Evolutionary conservation across 2,113 vertebrate species (phyloP), one percentile per base, ranked within the genome.

Genomic region (Parus major): DNA sequence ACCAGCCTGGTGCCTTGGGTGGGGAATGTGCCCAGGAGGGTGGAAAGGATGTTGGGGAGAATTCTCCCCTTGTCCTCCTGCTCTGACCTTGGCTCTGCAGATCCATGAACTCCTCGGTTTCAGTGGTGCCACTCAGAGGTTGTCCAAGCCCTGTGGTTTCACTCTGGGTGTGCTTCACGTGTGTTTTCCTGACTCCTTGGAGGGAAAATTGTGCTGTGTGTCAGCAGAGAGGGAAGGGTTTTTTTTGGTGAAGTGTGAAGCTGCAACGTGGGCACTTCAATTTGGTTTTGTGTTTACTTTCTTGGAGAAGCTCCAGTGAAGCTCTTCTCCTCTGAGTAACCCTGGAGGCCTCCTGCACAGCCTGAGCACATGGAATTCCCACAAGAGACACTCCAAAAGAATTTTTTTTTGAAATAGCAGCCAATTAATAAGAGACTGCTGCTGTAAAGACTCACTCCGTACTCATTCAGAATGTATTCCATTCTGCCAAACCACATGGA

Each of bases 291-390:
- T 71, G 35, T 87, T 94, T 87, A 27, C 82, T 92, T 66, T 69
- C 53, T 21, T 97, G 94, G 84, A 95, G 78, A 39, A 59, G 75
- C 66, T 93, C 84, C 96, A 91, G 82, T 22, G 31, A 76, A 89
- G 19, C 80, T 93, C 27, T 75, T 79, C 52, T 71, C 44, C 50
- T 71, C 56, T 93, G 89, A 92, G 86, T 87, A 89, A 87, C 52
- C 49, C 65, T 4, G 10, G 65, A 86, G 96, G 81, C 89, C 95
- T 95, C 89, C 93, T 89, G 83, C 53, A 61, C 57, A 70, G 95
- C 19, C 83, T 84, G 46, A 96, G 70, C 73, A 31, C 86, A 79
- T 65, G 81, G 78, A 89, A 89, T 96, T 96, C 95, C 93, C 91
- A 92, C 93, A 71, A 57, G 84, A 95, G 36, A 76, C 65, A 22